Conservation (phyloP, 2,797 vertebrate genomes). For the Sebastes melanostomus region DNA sequence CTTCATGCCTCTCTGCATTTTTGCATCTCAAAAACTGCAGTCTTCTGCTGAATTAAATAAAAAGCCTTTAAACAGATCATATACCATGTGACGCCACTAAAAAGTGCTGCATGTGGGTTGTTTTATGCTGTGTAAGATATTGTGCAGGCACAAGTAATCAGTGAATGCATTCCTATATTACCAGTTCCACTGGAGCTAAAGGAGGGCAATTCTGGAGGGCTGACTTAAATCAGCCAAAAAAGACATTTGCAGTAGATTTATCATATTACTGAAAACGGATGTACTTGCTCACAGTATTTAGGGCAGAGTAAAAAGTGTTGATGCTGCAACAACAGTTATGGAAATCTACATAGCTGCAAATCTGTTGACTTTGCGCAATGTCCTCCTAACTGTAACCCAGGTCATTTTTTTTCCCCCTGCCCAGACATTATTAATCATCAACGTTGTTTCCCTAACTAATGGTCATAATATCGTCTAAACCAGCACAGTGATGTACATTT, state of each 20-base stretch:
- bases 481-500: not conserved
- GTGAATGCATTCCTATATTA: not conserved
- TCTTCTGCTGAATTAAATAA: not conserved
- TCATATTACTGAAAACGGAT: not conserved
- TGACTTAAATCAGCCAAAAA: not conserved
- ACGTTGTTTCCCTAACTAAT: not conserved
- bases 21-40: not conserved
- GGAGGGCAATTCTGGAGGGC: not conserved
- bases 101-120: not conserved
- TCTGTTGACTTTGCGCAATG: conserved; percentile 15
- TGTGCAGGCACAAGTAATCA: not conserved
- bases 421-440: conserved; percentile 16
- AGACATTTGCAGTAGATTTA: not conserved
- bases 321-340: not conserved
- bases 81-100: not conserved
- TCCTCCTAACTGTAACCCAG: not conserved
- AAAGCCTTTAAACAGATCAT: not conserved
- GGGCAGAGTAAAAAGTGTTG: conserved; percentile 5
- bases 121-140: not conserved
- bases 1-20: not conserved
- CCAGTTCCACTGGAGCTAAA: not conserved
- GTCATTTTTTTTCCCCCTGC: not conserved
- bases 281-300: not conserved
- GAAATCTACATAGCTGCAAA: not conserved
- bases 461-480: not conserved